Base-by-base conservation (phyloP, 2,888 invertebrate species). In the Lepidocyrtoides sp. region DNA sequence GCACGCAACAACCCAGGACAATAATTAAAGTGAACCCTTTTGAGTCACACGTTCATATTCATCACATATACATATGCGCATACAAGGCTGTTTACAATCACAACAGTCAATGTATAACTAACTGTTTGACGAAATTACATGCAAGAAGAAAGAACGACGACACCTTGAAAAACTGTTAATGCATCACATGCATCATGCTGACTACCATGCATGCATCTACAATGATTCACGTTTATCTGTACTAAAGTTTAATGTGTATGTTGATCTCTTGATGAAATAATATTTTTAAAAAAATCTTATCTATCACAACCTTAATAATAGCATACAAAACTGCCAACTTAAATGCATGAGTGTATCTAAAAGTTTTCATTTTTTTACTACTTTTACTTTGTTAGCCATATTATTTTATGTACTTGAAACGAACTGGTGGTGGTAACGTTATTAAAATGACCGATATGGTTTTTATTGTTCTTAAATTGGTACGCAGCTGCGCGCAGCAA, bases 131-230 rank as follows among this genome's bases (percentile, higher is more conserved):
- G 41, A 41, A 36, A 41, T 41, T 41, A 8, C 17, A 7, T 20
- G 20, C 20, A 41, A 36, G 23, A 0, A 60, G 36, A 29, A 54
- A 12, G 72, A 14, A 48, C 57, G 85, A 72, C 72, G 85, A 85
- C 85, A 85, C 85, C 72, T 66, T 72, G 72, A 48, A 60, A 82
- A 83, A 85, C 72, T 69, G 85, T 72, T 54, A 85, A 85, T 14
- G 72, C 85, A 57, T 69, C 54, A 36, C 81, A 54, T 72, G 0
- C n/a, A 81, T 26, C 54, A 81, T 57, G 57, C 26, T 7, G 32
- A n/a, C 41, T 14, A 20, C 23, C 44, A 41, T 20, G 17, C 75
- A 77, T 51, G n/a, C 32, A 77, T 26, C 48, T 10, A n/a, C 29
- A 26, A 57, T 54, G 79, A 54, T 10, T 60, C 60, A 48, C 14